These are phyloP conservation scores for Tuta absoluta DNA, from an alignment of 2,888 invertebrate genomes.

Conservation along the genomic window DNA sequence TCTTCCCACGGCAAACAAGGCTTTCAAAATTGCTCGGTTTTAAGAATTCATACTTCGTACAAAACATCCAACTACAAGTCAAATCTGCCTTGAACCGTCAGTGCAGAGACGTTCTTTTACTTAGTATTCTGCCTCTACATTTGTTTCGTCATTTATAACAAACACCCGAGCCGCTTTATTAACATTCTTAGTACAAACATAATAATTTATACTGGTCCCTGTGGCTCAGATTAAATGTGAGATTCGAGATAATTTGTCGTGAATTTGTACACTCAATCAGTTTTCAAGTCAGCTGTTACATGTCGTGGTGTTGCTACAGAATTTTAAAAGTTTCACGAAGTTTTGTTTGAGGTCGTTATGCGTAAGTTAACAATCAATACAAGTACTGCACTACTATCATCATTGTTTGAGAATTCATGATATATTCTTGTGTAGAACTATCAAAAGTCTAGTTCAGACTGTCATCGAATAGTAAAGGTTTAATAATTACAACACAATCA, in stretches of 20 bases:
- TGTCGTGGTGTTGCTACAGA: constrained; percentile 31
- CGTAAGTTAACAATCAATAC: too few relatives aligned
- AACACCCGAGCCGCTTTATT: constrained; percentile 70
- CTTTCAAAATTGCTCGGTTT: background rate
- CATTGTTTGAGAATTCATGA: too few relatives aligned
- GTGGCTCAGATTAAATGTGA: constrained; percentile 63
- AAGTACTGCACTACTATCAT: too few relatives aligned
- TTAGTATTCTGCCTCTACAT: constrained; percentile 72
- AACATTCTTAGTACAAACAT: constrained; percentile 69
- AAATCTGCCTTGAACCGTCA: constrained; percentile 36
- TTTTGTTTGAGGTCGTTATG: constrained; percentile 37
- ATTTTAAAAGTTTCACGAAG: constrained; percentile 33
- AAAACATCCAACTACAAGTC: constrained; percentile 36
- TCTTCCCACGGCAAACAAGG: constrained; percentile 9
- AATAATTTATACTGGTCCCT: constrained; percentile 61
- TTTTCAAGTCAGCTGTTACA: constrained; percentile 44
- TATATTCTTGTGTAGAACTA: too few relatives aligned
- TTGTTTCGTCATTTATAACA: constrained; percentile 75
- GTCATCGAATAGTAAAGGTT: too few relatives aligned
- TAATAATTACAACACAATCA: too few relatives aligned
- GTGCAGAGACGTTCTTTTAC: constrained; percentile 38
- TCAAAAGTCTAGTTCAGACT: too few relatives aligned
- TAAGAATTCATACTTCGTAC: background rate
- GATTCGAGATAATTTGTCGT: constrained; percentile 28
- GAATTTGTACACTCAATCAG: constrained; percentile 36